Conservation (phyloP, 1,140 invertebrate genomes). For the Cotesia vestalis region DNA sequence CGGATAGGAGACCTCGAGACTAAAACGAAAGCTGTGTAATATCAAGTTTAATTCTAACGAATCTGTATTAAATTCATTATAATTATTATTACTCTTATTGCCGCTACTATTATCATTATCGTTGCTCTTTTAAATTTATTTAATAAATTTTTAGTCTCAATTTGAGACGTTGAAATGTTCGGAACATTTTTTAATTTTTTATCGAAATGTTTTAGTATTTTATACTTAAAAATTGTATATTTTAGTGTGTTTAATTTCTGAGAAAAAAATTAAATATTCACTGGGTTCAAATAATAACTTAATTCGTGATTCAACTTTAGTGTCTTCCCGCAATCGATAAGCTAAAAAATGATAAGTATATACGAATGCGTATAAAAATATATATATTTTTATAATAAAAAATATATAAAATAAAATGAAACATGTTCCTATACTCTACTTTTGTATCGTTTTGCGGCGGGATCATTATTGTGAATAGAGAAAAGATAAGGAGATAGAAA, state of each 20-base stretch:
- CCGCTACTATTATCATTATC: too few relatives aligned
- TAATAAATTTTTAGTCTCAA: too few relatives aligned
- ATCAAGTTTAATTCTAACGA: background rate
- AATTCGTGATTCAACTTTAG: slow-evolving; percentile 2
- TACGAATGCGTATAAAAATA: too few relatives aligned
- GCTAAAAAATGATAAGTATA: background rate
- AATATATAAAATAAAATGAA: slow-evolving; percentile 14
- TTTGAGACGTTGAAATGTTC: too few relatives aligned
- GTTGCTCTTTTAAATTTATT: too few relatives aligned
- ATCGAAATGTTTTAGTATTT: too few relatives aligned
- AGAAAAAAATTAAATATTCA: background rate
- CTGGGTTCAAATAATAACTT: slow-evolving; percentile 3
- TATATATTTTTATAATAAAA: background rate
- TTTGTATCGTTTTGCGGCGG: slow-evolving; percentile 14
- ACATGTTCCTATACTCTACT: slow-evolving; percentile 8
- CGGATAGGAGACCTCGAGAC: slow-evolving; percentile 32
- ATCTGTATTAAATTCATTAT: too few relatives aligned
- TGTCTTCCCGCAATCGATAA: background rate
- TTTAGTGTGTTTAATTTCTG: slow-evolving; percentile 1
- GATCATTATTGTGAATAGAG: background rate
- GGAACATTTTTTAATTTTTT: background rate
- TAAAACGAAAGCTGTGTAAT: slow-evolving; percentile 27
- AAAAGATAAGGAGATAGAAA: slow-evolving; percentile 14
- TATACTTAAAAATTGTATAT: background rate
- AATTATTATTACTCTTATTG: too few relatives aligned